Evolutionary conservation across 2,113 vertebrate species (phyloP).

Genomic region (Eclectus roratus): DNA sequence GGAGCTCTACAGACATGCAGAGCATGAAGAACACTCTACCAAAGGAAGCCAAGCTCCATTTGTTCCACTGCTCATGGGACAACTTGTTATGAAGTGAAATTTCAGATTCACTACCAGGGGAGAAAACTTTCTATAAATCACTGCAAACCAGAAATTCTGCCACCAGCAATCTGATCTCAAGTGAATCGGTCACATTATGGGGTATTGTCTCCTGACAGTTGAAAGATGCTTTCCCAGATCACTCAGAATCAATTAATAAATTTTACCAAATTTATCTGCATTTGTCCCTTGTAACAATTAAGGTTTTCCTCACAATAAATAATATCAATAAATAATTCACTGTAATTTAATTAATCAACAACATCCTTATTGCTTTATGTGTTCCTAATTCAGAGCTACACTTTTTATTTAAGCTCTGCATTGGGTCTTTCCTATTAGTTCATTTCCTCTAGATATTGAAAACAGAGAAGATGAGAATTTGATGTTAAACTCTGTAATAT

Average conservation of each 20-base stretch:
- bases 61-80: not conserved
- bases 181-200: not conserved
- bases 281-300: not conserved
- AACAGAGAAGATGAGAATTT: not conserved
- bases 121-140: not conserved
- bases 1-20: not conserved
- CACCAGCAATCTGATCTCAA: not conserved
- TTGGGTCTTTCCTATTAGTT: not conserved
- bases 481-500: not conserved
- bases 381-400: not conserved
- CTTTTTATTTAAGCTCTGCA: not conserved
- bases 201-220: not conserved
- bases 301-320: not conserved
- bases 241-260: not conserved
- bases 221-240: not conserved
- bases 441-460: not conserved
- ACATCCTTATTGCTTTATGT: not conserved
- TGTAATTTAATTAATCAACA: not conserved
- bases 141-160: not conserved
- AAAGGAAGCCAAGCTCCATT: accelerated
- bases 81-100: not conserved
- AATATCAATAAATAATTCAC: not conserved
- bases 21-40: not conserved
- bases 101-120: not conserved
- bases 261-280: not conserved